Conservation (phyloP, 2,797 vertebrate species). For the Chloroceryle amazona region DNA sequence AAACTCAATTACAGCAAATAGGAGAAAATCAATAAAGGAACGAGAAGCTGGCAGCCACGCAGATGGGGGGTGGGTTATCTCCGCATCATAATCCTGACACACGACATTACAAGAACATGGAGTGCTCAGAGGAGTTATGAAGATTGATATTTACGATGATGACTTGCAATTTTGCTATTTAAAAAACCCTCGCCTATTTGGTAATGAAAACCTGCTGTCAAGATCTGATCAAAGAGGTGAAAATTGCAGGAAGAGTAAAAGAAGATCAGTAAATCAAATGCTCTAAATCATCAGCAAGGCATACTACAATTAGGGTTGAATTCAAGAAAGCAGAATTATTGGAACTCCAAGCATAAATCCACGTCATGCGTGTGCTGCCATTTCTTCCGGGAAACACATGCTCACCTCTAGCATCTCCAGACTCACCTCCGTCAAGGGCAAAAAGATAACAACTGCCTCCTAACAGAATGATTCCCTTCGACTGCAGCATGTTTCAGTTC, state of each 20-base stretch:
- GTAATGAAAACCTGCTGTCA: constrained; percentile 71
- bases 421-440: constrained; percentile 22
- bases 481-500: not conserved
- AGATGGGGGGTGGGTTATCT: not conserved
- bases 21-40: constrained; percentile 50
- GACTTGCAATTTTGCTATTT: constrained; percentile 59
- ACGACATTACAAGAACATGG: not conserved
- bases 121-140: constrained; percentile 51
- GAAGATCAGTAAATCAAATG: constrained; percentile 66
- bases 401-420: not conserved
- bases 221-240: constrained; percentile 54
- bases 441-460: not conserved
- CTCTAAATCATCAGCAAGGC: constrained; percentile 42
- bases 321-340: constrained; percentile 29
- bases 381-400: not conserved
- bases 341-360: constrained; percentile 32
- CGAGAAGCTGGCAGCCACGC: constrained; percentile 31
- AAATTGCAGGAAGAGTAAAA: constrained; percentile 68
- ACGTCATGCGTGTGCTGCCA: not conserved
- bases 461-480: not conserved
- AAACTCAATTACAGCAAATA: constrained; percentile 64
- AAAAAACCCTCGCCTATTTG: constrained; percentile 57
- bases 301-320: constrained; percentile 53
- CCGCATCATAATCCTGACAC: constrained; percentile 36
- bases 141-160: constrained; percentile 66